Conservation (phyloP, 2,888 invertebrate genomes). For the Strigamia transsilvanica region DNA sequence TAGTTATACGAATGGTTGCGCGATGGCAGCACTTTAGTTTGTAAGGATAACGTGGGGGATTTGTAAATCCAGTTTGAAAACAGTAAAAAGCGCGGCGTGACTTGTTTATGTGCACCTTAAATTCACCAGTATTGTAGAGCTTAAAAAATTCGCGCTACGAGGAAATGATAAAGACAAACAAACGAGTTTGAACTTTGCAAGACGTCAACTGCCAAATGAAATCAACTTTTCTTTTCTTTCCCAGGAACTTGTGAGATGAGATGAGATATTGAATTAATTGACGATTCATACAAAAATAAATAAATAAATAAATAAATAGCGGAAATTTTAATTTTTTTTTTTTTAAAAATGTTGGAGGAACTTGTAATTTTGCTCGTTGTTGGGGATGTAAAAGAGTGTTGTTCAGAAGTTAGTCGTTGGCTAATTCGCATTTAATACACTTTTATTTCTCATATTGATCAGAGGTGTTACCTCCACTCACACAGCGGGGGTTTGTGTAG, state of each 20-base stretch:
- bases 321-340: too few relatives aligned
- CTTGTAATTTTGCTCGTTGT: background rate
- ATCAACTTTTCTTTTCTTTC: background rate
- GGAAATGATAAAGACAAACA: background rate
- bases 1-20: constrained; percentile 26
- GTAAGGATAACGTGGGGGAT: constrained; percentile 25
- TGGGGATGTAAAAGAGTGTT: background rate
- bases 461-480: constrained; percentile 26
- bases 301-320: too few relatives aligned
- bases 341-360: background rate
- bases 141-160: background rate
- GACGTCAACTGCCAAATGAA: too few relatives aligned
- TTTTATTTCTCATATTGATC: constrained; percentile 30
- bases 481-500: constrained; percentile 30
- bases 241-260: background rate
- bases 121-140: background rate
- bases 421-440: constrained; percentile 30
- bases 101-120: background rate
- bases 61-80: constrained; percentile 19
- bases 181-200: too few relatives aligned
- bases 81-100: background rate
- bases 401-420: constrained; percentile 7
- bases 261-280: background rate
- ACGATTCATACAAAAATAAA: too few relatives aligned
- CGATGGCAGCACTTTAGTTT: constrained; percentile 18